Evolutionary conservation across 2,888 invertebrate species (phyloP).

Genomic region (Geophilus truncorum): DNA sequence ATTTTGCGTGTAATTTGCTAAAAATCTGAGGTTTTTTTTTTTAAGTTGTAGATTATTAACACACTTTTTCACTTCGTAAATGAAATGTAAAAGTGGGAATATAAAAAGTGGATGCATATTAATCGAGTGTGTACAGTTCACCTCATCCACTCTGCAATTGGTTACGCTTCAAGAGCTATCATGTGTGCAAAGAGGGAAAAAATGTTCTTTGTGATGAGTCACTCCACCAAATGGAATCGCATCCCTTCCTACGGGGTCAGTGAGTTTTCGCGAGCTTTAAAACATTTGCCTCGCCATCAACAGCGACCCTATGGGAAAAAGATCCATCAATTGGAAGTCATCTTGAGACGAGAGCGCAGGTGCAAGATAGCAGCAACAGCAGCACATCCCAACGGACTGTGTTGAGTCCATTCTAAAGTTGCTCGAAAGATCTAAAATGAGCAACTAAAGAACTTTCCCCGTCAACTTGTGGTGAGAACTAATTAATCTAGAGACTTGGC

Average conservation of each 20-base stretch:
- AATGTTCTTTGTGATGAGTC: conserved; percentile 22
- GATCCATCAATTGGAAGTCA: conserved; percentile 20
- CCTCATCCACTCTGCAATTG: conserved; percentile 10
- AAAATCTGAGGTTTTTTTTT: too few relatives aligned
- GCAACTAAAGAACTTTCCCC: background rate
- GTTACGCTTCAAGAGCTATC: conserved; percentile 25
- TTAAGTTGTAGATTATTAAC: too few relatives aligned
- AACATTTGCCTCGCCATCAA: background rate
- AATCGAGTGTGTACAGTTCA: background rate
- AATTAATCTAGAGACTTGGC: background rate
- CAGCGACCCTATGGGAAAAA: background rate
- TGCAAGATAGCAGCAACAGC: background rate
- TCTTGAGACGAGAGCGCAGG: background rate
- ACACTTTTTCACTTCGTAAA: too few relatives aligned
- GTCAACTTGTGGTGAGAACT: background rate
- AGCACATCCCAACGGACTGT: background rate
- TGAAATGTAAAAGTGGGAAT: too few relatives aligned
- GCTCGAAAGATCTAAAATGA: background rate
- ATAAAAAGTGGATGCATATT: conserved; percentile 5
- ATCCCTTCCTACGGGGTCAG: background rate
- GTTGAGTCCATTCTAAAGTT: background rate
- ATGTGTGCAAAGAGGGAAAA: conserved; percentile 1
- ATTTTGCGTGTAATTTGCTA: too few relatives aligned
- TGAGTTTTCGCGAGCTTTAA: background rate
- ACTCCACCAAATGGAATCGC: conserved; percentile 1